A percentile compares a stretch with the other conserved stretches of the same genome.
phyloP scores from a whole-genome alignment of 2,888 invertebrate species.

The Tenodera sinensis region DNA sequence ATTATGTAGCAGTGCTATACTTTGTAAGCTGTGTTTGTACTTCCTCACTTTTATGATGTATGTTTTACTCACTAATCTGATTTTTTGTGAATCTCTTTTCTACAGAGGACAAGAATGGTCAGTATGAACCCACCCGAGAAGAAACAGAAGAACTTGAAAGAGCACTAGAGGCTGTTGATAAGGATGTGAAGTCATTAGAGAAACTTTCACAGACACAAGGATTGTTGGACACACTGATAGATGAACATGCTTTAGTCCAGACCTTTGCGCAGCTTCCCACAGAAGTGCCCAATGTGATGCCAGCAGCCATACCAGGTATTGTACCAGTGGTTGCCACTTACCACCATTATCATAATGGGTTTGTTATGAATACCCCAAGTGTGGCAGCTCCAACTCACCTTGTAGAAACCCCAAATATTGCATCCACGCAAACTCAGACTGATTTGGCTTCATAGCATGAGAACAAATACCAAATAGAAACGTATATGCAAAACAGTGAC shows the following conservation, averaged over 20 bases:
- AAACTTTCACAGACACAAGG: conserved; percentile 60
- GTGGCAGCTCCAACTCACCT: conserved; percentile 3
- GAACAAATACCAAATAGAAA: background rate
- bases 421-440: conserved; percentile 27
- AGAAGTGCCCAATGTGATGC: conserved; percentile 38
- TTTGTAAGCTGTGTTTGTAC: too few species aligned
- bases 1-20: too few species aligned
- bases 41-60: background rate
- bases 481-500: background rate
- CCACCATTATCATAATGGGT: conserved; percentile 28
- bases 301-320: conserved; percentile 20
- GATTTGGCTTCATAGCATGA: conserved; percentile 29
- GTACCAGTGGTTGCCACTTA: conserved; percentile 25
- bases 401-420: conserved; percentile 4
- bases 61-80: background rate
- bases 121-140: conserved; percentile 67
- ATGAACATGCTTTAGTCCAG: conserved; percentile 53
- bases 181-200: conserved; percentile 66
- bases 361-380: conserved; percentile 12
- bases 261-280: conserved; percentile 48
- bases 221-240: conserved; percentile 55
- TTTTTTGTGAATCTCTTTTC: conserved; percentile 22
- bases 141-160: conserved; percentile 86
- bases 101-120: conserved; percentile 65
- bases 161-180: conserved; percentile 74